These are phyloP conservation scores for Pocillopora meandrina DNA, from an alignment of 92 coral and sea anemone species.

Conservation along the genomic window DNA sequence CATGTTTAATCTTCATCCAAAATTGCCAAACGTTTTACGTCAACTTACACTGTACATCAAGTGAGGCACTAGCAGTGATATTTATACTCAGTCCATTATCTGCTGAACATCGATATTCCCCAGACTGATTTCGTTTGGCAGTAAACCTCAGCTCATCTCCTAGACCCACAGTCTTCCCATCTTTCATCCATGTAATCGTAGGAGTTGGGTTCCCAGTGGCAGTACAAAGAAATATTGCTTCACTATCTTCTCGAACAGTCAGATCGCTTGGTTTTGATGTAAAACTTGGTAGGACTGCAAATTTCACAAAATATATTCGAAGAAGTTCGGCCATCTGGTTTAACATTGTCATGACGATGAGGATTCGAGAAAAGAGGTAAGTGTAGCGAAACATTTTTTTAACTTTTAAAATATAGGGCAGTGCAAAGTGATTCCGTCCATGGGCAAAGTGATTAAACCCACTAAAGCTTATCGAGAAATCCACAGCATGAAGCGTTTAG, in stretches of 20 bases:
- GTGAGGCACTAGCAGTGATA: background rate
- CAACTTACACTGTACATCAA: constrained; percentile 40
- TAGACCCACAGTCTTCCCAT: constrained; percentile 1
- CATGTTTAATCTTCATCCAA: no score
- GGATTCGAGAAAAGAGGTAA: no score
- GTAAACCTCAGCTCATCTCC: background rate
- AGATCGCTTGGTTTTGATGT: background rate
- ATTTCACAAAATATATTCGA: background rate
- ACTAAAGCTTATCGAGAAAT: no score
- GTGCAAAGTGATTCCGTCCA: no score
- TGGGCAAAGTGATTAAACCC: no score
- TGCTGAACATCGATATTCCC: background rate
- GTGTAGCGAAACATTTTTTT: no score
- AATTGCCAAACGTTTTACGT: no score
- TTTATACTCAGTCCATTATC: background rate
- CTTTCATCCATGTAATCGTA: constrained; percentile 5
- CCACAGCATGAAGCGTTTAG: no score
- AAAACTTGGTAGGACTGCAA: constrained; percentile 20
- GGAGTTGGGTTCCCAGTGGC: constrained; percentile 11
- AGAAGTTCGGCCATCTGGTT: background rate
- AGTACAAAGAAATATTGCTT: background rate
- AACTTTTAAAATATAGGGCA: no score
- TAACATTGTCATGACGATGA: no score
- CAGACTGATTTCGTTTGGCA: background rate
- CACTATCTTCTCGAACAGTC: background rate